These are phyloP conservation scores for Catharus minimus DNA, from an alignment of 2,113 vertebrate species.

Conservation along the genomic window DNA sequence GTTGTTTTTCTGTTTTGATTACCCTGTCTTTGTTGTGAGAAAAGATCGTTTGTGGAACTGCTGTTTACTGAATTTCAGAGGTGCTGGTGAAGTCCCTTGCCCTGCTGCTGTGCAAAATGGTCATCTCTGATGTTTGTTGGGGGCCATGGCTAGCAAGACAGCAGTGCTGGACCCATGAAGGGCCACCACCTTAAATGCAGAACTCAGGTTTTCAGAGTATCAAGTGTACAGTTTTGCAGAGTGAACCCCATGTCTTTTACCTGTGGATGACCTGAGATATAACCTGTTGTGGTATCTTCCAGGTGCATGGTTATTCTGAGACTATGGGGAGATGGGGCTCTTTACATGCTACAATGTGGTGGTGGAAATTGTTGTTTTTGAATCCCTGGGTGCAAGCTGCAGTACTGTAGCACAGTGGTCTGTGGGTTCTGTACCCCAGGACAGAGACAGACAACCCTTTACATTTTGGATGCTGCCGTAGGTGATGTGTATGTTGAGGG, in stretches of 20 bases:
- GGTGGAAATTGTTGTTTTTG: neutral
- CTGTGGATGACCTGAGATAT: neutral
- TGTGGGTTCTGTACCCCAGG: too few species aligned
- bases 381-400: neutral
- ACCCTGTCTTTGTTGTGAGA: neutral
- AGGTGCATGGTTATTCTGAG: neutral
- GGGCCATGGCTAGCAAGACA: neutral
- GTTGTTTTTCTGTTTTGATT: neutral
- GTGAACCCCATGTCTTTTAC: neutral
- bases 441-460: fast-evolving
- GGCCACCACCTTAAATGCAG: neutral
- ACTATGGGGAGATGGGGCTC: neutral
- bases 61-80: neutral
- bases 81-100: neutral
- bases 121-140: neutral
- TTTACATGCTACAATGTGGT: fast-evolving
- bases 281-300: neutral
- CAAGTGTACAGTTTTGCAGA: neutral
- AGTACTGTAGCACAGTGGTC: neutral
- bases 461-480: neutral
- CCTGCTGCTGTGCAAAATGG: neutral
- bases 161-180: neutral
- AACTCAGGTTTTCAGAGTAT: neutral
- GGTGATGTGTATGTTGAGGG: fast-evolving
- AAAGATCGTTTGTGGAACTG: neutral